Evolutionary conservation across 2,113 vertebrate genomes (phyloP), one percentile per base, ranked within the genome.

Genomic region (Paradisaea rubra): DNA sequence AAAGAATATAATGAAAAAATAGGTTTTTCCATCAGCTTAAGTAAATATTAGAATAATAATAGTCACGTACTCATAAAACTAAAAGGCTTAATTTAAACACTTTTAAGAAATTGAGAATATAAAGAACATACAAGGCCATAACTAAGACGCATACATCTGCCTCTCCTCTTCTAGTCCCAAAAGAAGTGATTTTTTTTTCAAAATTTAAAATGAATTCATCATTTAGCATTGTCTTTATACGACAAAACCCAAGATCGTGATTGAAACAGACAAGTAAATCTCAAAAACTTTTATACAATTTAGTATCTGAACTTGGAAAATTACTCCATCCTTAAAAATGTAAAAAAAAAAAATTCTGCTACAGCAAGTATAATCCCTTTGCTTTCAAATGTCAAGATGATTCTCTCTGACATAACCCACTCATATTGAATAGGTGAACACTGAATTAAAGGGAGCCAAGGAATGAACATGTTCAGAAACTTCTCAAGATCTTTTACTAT

Each of bases 21-120:
- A 23, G 0, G 0, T 5, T 33, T 82, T 65, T 50, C 7, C 2
- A 35, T 52, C 17, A 33, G 0, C 6, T 8, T 41, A 54, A 45
- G 14, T n/a, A 69, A 61, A 61, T 66, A 61, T 49, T 70, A 65
- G 8, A 52, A 54, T n/a, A 52, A 68, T 4, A 33, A 7, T 18
- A 25, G 8, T n/a, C 6, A 52, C 11, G 3, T 49, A 41, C 15
- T n/a, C 15, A 47, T 41, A 79, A 88, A 90, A 8, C 6, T 37
- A 49, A 66, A 80, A 65, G 9, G 3, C 16, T 66, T 60, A 59
- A 66, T 63, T 61, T 33, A 68, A 88, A 39, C 0, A 10, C 9
- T 42, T 76, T 87, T 70, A n/a, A 63, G 10, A 87, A 66, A 35
- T 31, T 69, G 24, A 42, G 4, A 76, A 33, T 27, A 69, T 13